A percentile compares a stretch with the other conserved stretches of the same genome.
Evolutionary conservation across 2,888 invertebrate species (phyloP).

Genomic region (Bimastos eiseni): DNA sequence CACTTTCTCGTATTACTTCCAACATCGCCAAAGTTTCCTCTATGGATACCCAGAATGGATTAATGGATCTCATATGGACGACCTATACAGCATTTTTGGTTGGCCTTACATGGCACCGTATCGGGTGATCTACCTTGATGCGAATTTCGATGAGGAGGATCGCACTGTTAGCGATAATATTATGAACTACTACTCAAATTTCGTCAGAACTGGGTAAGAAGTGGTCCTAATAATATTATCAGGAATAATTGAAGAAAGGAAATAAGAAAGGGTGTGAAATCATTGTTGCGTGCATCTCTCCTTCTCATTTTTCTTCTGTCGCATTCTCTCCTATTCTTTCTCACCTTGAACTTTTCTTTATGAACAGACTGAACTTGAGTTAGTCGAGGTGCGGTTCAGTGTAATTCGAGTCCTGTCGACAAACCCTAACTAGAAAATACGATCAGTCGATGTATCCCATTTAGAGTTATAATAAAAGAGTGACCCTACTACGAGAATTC

Average conservation of each 20-base stretch:
- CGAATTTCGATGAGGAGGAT: slow-evolving; percentile 36
- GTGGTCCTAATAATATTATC: background rate
- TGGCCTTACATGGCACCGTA: background rate
- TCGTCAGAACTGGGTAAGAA: slow-evolving; percentile 41
- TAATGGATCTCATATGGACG: slow-evolving; percentile 43
- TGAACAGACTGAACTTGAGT: too few species aligned
- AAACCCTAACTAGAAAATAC: too few species aligned
- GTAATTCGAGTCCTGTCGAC: too few species aligned
- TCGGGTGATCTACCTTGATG: slow-evolving; percentile 24
- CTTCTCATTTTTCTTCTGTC: too few species aligned
- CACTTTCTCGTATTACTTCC: slow-evolving; percentile 39
- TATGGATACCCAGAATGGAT: slow-evolving; percentile 37
- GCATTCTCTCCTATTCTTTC: too few species aligned
- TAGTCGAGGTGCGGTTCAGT: too few species aligned
- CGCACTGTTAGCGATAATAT: slow-evolving; percentile 32
- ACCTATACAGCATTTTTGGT: slow-evolving; percentile 40
- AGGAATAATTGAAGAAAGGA: background rate
- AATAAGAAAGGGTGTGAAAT: background rate
- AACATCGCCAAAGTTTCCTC: slow-evolving; percentile 39
- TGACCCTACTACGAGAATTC: too few species aligned
- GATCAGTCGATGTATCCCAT: too few species aligned
- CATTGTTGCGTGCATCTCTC: background rate
- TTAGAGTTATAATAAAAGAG: background rate
- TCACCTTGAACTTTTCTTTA: too few species aligned
- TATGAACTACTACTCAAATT: slow-evolving; percentile 40